These are phyloP conservation scores for Muscina levida DNA, from an alignment of 2,888 invertebrate genomes.

Conservation along the genomic window DNA sequence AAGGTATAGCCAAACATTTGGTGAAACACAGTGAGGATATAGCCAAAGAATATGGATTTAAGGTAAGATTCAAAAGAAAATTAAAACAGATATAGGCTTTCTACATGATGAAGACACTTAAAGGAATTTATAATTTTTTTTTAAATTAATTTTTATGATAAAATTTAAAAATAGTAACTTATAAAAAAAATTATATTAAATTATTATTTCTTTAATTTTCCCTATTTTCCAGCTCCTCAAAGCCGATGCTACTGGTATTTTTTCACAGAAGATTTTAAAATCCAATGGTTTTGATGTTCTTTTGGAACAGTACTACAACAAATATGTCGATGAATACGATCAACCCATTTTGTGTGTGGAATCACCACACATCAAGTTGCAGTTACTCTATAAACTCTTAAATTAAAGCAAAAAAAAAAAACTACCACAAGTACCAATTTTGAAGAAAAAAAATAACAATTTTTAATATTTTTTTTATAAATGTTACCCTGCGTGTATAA, in stretches of 20 bases:
- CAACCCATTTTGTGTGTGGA: constrained; percentile 82
- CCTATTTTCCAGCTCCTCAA: constrained; percentile 83
- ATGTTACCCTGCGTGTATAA: constrained; percentile 30
- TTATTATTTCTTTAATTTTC: not conserved
- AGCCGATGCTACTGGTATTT: constrained; percentile 90
- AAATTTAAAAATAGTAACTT: not conserved
- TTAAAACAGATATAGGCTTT: not conserved
- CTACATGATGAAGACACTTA: not conserved
- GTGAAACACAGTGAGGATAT: constrained; percentile 85
- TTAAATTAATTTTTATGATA: not conserved
- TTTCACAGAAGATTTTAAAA: constrained; percentile 87
- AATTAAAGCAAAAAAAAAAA: constrained; percentile 54
- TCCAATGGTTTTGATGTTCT: constrained; percentile 85
- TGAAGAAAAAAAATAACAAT: not conserved
- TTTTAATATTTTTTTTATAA: constrained; percentile 17
- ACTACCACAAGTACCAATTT: not conserved
- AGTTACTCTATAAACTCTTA: constrained; percentile 82
- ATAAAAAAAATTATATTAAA: not conserved
- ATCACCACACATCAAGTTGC: constrained; percentile 86
- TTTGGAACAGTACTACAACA: constrained; percentile 85
- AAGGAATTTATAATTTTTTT: not conserved
- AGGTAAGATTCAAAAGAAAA: constrained; percentile 80
- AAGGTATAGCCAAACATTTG: constrained; percentile 87
- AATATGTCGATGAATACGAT: constrained; percentile 84
- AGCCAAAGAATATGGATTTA: constrained; percentile 85